Base-by-base conservation (phyloP, 2,888 invertebrate genomes). In the Latheticus oryzae region DNA sequence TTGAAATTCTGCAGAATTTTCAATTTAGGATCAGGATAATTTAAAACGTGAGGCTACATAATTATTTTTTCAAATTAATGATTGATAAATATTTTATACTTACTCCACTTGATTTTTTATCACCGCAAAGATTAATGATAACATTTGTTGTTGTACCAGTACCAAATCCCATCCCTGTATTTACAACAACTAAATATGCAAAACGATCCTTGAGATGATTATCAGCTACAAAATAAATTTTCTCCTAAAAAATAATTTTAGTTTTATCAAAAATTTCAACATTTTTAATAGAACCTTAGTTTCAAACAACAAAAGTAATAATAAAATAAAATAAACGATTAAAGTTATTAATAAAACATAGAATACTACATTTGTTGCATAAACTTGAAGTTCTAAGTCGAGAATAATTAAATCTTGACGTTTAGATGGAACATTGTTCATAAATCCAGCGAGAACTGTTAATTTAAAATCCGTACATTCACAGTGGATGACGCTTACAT, bases 11-110 rank as follows among this genome's bases (percentile, higher is more conserved):
- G 70, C n/a, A 73, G 45, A 21, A 72, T 54, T 8, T 52, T 43
- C 16, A 62, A 28, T 16, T 70, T 60, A 1, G 72, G 72, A 61
- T 73, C 73, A 0, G 73, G 73, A 61, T 66, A 73, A 57, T 73
- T 73, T 3, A 73, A 33, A 3, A 72, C 65, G 28, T 73, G 73
- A 35, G 65, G 66, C 73, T 72, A 42, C 33, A 47, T n/a, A 58
- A 30, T 19, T 28, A 15, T 15, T 8, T 5, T 38, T 19, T n/a
- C 12, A 19, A 19, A 28, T 32, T 5, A 12, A 8, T 15, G 5
- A n/a, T 13, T 5, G 12, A 11, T 8, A 21, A 5, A 11, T n/a
- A n/a, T n/a, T n/a, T n/a, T n/a, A n/a, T n/a, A 32, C 21, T 19
- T 2, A 45, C 45, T 11, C 38, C 38, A 9, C 37, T 37, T 1